Evolutionary conservation across 2,113 vertebrate genomes (phyloP), one percentile per base, ranked within the genome.

Genomic region (Peromyscus californicus): DNA sequence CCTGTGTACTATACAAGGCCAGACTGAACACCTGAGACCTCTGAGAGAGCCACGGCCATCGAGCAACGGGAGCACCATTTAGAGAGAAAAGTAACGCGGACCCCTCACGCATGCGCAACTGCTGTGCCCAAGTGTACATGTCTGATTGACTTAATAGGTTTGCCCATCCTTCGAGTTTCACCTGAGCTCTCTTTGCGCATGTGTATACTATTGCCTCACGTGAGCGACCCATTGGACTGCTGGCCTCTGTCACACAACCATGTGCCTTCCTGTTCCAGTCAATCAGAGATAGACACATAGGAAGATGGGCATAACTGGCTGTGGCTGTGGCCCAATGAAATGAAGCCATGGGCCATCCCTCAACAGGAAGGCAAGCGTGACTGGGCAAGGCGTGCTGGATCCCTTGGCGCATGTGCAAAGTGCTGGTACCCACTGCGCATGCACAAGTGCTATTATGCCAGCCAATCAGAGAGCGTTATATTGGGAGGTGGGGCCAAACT

Each of bases 91-190:
- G 45, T 12, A 78, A 13, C 31, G 1, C 0, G 45, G 26, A 79
- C 29, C 29, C 15, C 45, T 33, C 15, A 33, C 15, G 7, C 31
- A 36, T 54, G 48, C 17, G 4, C 31, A 80, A 54, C 31, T 33
- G 48, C 48, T 36, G 51, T 36, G 33, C 51, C 78, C 9, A 10
- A 36, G 31, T 11, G 17, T 54, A 11, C 31, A 21, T 19, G 65
- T 8, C 26, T 12, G 0, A 2, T 16, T 5, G 19, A n/a, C 51
- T 5, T 5, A 19, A 24, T 3, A 57, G 78, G 19, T 3, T 21
- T 11, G 33, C 31, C 36, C 36, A 61, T 19, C 21, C 12, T 36
- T 39, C 11, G 11, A 39, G 21, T 3, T 15, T 7, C 11, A 0
- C 21, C 54, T 15, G 5, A 83, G 36, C 12, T 61, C 36, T 39